phyloP scores from a whole-genome alignment of 2,888 invertebrate species.

The Rhagonycha fulva region DNA sequence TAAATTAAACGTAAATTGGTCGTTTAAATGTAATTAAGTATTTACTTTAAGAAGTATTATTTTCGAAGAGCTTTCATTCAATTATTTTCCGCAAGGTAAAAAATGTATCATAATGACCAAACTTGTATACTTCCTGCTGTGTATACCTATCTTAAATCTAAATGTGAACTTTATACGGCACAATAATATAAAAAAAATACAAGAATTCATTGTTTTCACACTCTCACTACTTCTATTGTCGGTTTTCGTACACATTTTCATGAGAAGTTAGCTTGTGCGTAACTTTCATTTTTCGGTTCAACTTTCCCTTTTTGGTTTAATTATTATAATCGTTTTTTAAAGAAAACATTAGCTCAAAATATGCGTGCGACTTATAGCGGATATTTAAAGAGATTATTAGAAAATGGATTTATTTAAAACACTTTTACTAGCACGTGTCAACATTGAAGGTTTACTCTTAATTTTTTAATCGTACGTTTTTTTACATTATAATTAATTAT shows the following conservation, averaged over 20 bases:
- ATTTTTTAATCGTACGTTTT: neutral
- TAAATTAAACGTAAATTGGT: neutral
- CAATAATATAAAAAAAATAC: slow-evolving; percentile 8
- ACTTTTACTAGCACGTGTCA: neutral
- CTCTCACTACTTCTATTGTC: slow-evolving; percentile 31
- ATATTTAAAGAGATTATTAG: neutral
- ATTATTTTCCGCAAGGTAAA: slow-evolving; percentile 17
- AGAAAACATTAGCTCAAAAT: slow-evolving; percentile 1
- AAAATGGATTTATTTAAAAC: neutral
- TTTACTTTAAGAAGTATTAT: neutral
- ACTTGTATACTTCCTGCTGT: slow-evolving; percentile 8
- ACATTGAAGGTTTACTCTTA: neutral
- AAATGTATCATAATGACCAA: slow-evolving; percentile 12
- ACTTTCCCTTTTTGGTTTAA: slow-evolving; percentile 30
- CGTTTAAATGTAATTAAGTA: neutral
- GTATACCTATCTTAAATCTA: slow-evolving; percentile 12
- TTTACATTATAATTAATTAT: neutral
- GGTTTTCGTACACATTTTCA: slow-evolving; percentile 32
- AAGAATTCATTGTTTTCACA: slow-evolving; percentile 20
- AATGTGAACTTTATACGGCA: slow-evolving; percentile 10
- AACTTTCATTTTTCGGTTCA: slow-evolving; percentile 34
- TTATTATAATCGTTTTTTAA: slow-evolving; percentile 8
- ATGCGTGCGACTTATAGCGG: neutral
- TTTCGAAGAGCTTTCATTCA: neutral
- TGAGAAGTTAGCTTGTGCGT: slow-evolving; percentile 32